Evolutionary conservation across 2,888 invertebrate genomes (phyloP).

Genomic region (Tenthredo notha): DNA sequence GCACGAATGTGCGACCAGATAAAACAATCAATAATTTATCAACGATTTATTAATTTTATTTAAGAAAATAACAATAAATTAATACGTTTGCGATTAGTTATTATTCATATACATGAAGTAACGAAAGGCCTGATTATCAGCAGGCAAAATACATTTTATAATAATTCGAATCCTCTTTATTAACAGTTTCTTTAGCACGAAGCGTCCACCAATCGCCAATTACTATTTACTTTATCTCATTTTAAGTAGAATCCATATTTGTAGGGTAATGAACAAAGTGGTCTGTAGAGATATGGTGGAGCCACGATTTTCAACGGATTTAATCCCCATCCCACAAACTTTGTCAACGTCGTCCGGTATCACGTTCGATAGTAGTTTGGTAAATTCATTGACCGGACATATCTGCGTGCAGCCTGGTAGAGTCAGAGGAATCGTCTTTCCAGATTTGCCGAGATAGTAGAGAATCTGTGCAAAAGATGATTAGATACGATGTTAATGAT

Average conservation of each 20-base stretch:
- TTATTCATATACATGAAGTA: too few species aligned
- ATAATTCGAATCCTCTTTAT: too few species aligned
- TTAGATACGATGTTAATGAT: neutral
- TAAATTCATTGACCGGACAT: conserved; percentile 66
- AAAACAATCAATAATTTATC: neutral
- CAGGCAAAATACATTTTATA: too few species aligned
- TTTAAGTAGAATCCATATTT: neutral
- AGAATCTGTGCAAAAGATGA: conserved; percentile 9
- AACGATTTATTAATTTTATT: too few species aligned
- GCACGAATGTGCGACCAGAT: neutral
- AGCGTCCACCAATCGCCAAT: neutral
- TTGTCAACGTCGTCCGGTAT: conserved; percentile 56
- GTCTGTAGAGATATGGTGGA: neutral
- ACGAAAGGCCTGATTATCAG: too few species aligned
- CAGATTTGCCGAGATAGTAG: neutral
- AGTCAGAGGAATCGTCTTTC: conserved; percentile 55
- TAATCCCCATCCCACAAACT: conserved; percentile 50
- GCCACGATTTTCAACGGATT: neutral
- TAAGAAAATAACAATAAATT: too few species aligned
- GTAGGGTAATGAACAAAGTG: neutral
- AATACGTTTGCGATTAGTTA: too few species aligned
- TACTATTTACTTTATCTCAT: neutral
- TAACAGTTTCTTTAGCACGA: neutral
- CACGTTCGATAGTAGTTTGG: conserved; percentile 57
- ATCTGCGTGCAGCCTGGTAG: conserved; percentile 65